phyloP scores from a whole-genome alignment of 2,888 invertebrate genomes.

The Drosophila kanekoi region DNA sequence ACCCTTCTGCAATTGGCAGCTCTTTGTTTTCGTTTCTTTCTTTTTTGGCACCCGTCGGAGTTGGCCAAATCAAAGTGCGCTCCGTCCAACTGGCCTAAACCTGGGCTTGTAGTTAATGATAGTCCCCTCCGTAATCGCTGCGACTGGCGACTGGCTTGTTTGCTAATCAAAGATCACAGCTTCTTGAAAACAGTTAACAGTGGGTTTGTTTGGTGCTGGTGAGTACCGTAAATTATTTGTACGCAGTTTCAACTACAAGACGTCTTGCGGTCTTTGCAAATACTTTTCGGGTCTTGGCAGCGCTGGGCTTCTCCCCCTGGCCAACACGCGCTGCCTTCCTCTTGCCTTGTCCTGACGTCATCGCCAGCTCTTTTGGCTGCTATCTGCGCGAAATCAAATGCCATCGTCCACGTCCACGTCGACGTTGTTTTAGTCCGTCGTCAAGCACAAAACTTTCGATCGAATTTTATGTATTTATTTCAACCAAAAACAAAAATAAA shows the following conservation, averaged over 20 bases:
- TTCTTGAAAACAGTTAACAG: slow-evolving; percentile 73
- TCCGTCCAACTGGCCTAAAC: slow-evolving; percentile 23
- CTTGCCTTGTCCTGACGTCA: slow-evolving; percentile 62
- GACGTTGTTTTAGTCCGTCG: slow-evolving; percentile 42
- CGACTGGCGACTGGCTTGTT: slow-evolving; percentile 64
- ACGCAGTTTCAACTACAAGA: slow-evolving; percentile 73
- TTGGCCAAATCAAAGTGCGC: slow-evolving; percentile 63
- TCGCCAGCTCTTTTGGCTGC: slow-evolving; percentile 37
- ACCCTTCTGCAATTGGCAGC: slow-evolving; percentile 7
- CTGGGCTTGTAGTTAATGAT: slow-evolving; percentile 68
- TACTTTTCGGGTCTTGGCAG: slow-evolving; percentile 4
- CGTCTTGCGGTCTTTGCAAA: slow-evolving; percentile 24
- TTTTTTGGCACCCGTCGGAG: slow-evolving; percentile 31
- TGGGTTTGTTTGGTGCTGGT: slow-evolving; percentile 29
- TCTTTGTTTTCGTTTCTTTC: slow-evolving; percentile 54
- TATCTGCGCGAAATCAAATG: slow-evolving; percentile 81
- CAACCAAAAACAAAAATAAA: slow-evolving; percentile 58
- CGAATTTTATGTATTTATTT: slow-evolving; percentile 81
- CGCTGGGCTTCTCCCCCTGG: neutral
- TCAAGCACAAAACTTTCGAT: slow-evolving; percentile 79
- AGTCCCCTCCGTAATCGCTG: slow-evolving; percentile 44
- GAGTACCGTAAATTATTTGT: slow-evolving; percentile 80
- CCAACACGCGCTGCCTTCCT: neutral
- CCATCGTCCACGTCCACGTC: slow-evolving; percentile 59
- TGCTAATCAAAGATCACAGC: slow-evolving; percentile 76